Conservation (phyloP, 2,888 invertebrate genomes). For the Caenorhabditis wallacei region DNA sequence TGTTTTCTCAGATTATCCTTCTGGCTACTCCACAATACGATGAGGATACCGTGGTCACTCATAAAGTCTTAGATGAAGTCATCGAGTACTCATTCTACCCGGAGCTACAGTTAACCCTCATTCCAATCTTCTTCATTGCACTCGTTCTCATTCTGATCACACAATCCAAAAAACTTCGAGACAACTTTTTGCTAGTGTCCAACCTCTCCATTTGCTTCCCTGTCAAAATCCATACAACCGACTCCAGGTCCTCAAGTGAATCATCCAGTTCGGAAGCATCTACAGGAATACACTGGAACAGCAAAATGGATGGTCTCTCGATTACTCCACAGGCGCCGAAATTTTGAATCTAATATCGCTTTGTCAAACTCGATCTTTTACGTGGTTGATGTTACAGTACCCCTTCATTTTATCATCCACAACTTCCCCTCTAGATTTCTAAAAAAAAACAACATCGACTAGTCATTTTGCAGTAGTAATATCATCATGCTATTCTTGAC, state of each 20-base stretch:
- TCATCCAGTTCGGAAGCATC: slow-evolving; percentile 56
- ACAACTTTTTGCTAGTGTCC: slow-evolving; percentile 55
- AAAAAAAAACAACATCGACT: slow-evolving; percentile 23
- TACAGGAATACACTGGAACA: slow-evolving; percentile 57
- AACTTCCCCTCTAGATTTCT: background rate
- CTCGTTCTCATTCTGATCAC: slow-evolving; percentile 26
- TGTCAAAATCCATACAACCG: slow-evolving; percentile 38
- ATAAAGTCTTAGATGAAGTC: slow-evolving; percentile 53
- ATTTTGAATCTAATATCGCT: background rate
- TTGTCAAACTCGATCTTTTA: slow-evolving; percentile 1
- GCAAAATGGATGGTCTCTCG: slow-evolving; percentile 53
- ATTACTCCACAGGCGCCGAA: slow-evolving; percentile 25
- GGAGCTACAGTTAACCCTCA: slow-evolving; percentile 55
- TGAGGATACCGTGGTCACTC: slow-evolving; percentile 49
- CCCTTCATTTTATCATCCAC: background rate
- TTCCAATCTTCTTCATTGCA: slow-evolving; percentile 49
- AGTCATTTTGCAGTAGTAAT: slow-evolving; percentile 43
- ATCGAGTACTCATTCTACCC: slow-evolving; percentile 54
- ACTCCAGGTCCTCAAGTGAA: slow-evolving; percentile 61
- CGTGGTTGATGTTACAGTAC: slow-evolving; percentile 31
- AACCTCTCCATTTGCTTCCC: slow-evolving; percentile 59
- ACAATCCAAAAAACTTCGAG: slow-evolving; percentile 33
- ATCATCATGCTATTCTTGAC: slow-evolving; percentile 17
- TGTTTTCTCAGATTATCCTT: slow-evolving; percentile 40
- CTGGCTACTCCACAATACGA: slow-evolving; percentile 52